These are phyloP conservation scores for Myotis pilosus DNA, from an alignment of 2,797 vertebrate genomes.

Conservation along the genomic window DNA sequence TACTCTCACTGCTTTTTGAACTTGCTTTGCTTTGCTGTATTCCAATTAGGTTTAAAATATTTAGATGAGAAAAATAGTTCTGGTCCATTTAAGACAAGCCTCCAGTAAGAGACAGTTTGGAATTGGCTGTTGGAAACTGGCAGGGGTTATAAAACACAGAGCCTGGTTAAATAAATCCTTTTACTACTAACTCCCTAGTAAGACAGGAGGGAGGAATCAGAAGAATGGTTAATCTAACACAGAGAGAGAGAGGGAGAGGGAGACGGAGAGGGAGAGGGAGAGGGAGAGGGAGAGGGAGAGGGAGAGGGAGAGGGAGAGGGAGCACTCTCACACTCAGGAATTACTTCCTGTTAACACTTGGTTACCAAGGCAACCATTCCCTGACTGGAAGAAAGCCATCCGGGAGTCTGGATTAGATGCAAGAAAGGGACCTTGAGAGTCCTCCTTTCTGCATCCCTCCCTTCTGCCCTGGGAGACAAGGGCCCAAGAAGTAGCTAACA, in stretches of 20 bases:
- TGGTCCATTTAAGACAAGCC: constrained; percentile 72
- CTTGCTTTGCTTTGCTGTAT: constrained; percentile 63
- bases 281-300: neutral
- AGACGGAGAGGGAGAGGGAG: neutral
- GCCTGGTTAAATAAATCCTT: constrained; percentile 72
- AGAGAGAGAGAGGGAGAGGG: no score
- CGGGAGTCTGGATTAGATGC: neutral
- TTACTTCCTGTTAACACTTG: constrained; percentile 29
- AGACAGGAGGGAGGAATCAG: constrained; percentile 41
- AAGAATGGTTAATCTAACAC: constrained; percentile 26
- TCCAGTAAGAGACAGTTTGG: constrained; percentile 67
- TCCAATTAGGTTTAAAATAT: constrained; percentile 74
- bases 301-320: neutral
- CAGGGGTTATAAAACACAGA: constrained; percentile 67
- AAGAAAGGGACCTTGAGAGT: neutral
- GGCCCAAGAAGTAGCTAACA: neutral
- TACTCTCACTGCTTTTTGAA: constrained; percentile 35
- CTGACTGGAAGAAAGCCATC: neutral
- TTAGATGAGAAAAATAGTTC: constrained; percentile 69
- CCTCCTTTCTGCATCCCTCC: neutral
- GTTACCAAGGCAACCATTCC: constrained; percentile 43
- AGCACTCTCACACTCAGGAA: neutral
- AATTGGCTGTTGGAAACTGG: constrained; percentile 53
- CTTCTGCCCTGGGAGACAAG: neutral
- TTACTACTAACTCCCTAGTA: constrained; percentile 59